These are phyloP conservation scores for Camponotus fellah DNA, from an alignment of 2,888 invertebrate genomes.

Conservation along the genomic window DNA sequence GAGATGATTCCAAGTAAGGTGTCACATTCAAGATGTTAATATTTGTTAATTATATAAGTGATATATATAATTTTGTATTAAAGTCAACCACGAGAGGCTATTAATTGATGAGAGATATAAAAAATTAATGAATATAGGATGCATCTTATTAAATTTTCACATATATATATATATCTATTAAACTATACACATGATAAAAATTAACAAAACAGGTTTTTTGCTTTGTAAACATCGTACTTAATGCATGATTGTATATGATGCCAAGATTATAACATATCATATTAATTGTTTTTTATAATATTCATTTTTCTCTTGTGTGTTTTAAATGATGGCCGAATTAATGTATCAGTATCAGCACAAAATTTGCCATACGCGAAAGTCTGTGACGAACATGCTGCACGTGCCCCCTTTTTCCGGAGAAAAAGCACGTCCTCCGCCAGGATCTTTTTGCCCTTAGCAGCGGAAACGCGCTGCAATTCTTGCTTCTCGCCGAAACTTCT, in stretches of 20 bases:
- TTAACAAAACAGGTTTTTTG: neutral
- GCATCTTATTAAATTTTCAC: neutral
- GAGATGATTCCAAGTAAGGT: neutral
- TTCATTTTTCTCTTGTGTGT: neutral
- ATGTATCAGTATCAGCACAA: neutral
- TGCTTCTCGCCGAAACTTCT: slow-evolving; percentile 53
- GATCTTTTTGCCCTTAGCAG: slow-evolving; percentile 32
- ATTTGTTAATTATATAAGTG: neutral
- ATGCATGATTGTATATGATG: neutral
- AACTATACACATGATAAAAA: neutral
- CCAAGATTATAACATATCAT: neutral
- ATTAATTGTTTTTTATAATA: neutral
- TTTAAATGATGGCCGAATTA: neutral
- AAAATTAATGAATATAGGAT: neutral
- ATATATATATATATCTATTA: neutral
- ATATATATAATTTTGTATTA: neutral
- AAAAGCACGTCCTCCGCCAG: neutral
- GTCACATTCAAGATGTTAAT: neutral
- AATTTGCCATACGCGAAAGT: neutral
- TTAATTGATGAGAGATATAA: slow-evolving; percentile 3
- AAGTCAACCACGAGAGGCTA: neutral
- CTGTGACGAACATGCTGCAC: slow-evolving; percentile 43
- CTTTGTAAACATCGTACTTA: neutral
- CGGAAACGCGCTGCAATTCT: slow-evolving; percentile 69
- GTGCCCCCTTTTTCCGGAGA: slow-evolving; percentile 51